Evolutionary conservation across 2,113 vertebrate genomes (phyloP), one percentile per base, ranked within the genome.

Genomic region (Aegotheles bennettii): DNA sequence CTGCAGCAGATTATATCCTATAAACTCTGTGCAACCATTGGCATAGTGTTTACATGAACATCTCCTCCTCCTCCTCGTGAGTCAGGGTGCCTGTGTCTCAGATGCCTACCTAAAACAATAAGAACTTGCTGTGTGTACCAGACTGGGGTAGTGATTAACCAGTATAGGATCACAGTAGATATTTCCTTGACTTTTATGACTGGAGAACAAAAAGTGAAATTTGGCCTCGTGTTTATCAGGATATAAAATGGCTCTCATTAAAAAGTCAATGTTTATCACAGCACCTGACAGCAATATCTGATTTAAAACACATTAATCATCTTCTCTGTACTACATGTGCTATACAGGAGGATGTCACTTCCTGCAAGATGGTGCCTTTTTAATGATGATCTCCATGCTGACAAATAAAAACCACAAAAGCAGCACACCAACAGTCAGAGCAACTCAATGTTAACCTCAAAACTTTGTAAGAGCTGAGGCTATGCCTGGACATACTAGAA

Each of bases 1-100:
- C 76, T 78, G 80, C 82, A 96, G 67, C 61, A 93, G 91, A 64
- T 87, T 85, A 85, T 36, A 90, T 83, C 70, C 74, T 85, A 51
- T 79, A 94, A 71, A 36, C 43, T 79, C 82, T 88, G 48, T 53
- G 67, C 38, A 84, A 47, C 74, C 75, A 56, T 2, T 85, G 75
- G 76, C 59, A 89, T 3, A 71, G 42, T 79, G 60, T 93, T 95
- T 91, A 48, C 24, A 68, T 81, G 84, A 93, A 60, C 47, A 47
- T 47, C 29, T 84, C 73, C 73, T 92, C 68, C 61, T 76, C 71
- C 71, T 77, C 73, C 71, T 91, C 54, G 6, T 61, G 35, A 87
- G 78, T 84, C 75, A 94, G 67, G 78, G 48, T 93, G 68, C 63
- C 75, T 2, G 1, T 74, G 64, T 23, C 78, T 53, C 48, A 82